phyloP scores from a whole-genome alignment of 2,113 vertebrate genomes.

The Ginglymostoma cirratum region DNA sequence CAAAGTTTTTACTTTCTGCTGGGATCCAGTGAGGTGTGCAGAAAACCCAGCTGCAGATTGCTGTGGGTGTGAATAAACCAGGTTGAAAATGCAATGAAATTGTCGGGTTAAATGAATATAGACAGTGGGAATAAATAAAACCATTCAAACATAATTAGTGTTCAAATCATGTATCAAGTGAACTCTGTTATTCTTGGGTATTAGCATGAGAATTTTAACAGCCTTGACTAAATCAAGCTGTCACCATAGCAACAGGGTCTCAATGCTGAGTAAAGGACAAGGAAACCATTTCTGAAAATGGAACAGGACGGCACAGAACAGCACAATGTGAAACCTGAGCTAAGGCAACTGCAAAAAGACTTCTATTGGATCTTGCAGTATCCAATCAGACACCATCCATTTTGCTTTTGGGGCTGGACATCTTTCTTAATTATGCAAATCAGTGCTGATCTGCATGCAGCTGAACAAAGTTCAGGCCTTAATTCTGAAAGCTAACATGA shows the following conservation, averaged over 20 bases:
- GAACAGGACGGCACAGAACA: not conserved
- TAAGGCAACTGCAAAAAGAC: not conserved
- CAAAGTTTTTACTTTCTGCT: not conserved
- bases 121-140: too few species aligned
- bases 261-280: not conserved
- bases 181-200: not conserved
- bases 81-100: not conserved
- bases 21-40: not conserved
- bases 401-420: not conserved
- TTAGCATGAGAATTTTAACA: not conserved
- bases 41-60: not conserved
- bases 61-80: not conserved
- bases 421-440: not conserved
- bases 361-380: not conserved
- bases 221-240: not conserved
- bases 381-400: not conserved
- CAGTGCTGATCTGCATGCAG: not conserved
- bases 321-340: not conserved
- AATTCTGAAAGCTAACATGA: not conserved
- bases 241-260: not conserved
- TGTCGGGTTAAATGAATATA: not conserved
- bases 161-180: too few species aligned
- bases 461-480: not conserved
- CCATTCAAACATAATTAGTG: not conserved
- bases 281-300: constrained; percentile 2